A percentile compares a stretch with the other conserved stretches of the same genome.
phyloP scores from a whole-genome alignment of 2,113 vertebrate genomes.

The Uria aalge region DNA sequence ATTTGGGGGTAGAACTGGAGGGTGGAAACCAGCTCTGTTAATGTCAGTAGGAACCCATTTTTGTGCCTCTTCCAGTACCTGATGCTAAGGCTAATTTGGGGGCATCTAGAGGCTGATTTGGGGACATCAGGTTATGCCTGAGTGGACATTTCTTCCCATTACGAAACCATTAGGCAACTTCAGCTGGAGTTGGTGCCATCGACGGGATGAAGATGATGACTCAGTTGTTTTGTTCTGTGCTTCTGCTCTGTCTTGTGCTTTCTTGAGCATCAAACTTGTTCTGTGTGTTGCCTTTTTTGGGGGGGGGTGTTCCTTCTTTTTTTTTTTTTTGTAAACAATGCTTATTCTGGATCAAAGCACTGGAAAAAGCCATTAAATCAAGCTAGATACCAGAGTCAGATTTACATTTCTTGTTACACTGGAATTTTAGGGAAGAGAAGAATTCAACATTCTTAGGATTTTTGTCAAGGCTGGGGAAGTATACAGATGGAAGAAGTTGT shows the following conservation, averaged over 20 bases:
- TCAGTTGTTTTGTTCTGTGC: neutral
- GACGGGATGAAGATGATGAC: neutral
- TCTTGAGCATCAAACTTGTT: neutral
- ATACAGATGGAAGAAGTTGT: neutral
- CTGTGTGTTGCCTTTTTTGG: neutral
- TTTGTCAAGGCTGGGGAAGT: neutral
- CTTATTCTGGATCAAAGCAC: rapidly evolving
- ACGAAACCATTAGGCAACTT: neutral
- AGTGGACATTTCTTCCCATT: neutral
- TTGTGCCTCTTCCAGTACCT: neutral
- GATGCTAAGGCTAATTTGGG: too few species aligned
- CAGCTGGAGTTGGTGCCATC: neutral
- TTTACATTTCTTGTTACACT: neutral
- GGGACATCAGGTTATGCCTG: neutral
- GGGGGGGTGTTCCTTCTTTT: neutral
- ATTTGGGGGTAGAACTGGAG: neutral
- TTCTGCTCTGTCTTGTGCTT: neutral
- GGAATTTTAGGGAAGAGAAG: neutral
- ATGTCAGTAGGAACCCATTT: rapidly evolving
- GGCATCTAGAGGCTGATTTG: neutral
- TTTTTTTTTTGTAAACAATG: neutral
- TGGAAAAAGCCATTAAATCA: neutral
- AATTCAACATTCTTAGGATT: neutral
- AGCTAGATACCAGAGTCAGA: neutral
- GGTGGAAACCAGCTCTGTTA: rapidly evolving